Conservation (phyloP, 2,797 vertebrate genomes). For the Lepilemur septentrionalis region DNA sequence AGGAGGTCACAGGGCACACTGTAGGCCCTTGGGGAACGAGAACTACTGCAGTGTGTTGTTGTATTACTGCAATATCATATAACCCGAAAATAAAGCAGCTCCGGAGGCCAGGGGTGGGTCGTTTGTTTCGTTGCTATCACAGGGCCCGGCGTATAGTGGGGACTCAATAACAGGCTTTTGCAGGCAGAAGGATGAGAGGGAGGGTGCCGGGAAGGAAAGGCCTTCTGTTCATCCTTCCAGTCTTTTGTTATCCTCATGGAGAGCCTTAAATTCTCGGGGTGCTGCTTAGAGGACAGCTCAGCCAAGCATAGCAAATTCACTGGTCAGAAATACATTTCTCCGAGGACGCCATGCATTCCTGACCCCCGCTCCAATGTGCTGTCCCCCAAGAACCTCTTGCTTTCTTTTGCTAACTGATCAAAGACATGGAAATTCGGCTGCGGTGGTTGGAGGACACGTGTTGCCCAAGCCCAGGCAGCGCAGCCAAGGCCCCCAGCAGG, state of each 20-base stretch:
- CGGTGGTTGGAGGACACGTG: rapidly evolving
- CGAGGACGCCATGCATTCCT: rapidly evolving
- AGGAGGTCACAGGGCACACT: not conserved
- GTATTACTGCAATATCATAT: rapidly evolving
- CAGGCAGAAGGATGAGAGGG: not conserved
- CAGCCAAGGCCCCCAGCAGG: rapidly evolving
- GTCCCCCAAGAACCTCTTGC: not conserved
- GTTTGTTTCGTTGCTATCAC: not conserved
- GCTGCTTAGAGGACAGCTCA: not conserved
- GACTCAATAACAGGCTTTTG: not conserved
- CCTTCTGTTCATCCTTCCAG: not conserved
- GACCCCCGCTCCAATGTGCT: not conserved
- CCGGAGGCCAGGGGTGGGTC: rapidly evolving
- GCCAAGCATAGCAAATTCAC: not conserved
- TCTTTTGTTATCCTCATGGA: not conserved
- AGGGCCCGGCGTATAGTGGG: not conserved
- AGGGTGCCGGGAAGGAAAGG: not conserved
- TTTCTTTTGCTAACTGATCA: not conserved
- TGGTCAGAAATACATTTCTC: not conserved
- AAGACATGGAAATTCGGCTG: not conserved
- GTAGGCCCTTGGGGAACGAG: not conserved
- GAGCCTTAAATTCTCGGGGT: not conserved
- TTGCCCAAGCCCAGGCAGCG: not conserved
- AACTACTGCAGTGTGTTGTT: rapidly evolving
- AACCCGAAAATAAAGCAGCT: not conserved